Evolutionary conservation across 1,140 invertebrate species (phyloP).

Genomic region (Plectus sambesii): DNA sequence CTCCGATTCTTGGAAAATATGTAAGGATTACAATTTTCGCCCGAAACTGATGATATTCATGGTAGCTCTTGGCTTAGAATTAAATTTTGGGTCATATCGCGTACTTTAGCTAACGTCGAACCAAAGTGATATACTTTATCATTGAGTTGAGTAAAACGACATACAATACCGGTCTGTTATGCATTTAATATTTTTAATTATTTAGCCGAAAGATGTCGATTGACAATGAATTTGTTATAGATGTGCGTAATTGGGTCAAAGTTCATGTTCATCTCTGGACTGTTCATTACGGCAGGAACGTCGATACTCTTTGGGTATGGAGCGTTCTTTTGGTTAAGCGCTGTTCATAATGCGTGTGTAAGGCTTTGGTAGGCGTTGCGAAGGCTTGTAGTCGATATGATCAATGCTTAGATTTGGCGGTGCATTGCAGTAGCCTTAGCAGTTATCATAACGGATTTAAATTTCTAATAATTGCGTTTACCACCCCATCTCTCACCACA

Average conservation of each 20-base stretch:
- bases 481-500: too few species aligned
- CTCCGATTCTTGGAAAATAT: constrained; percentile 73
- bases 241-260: constrained; percentile 70
- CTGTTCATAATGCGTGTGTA: not conserved
- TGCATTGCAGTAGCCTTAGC: too few species aligned
- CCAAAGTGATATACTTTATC: constrained; percentile 27
- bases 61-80: constrained; percentile 1
- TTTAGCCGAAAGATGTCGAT: constrained; percentile 13
- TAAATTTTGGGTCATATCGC: constrained; percentile 7
- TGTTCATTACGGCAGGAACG: constrained; percentile 62
- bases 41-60: constrained; percentile 16
- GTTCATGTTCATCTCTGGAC: constrained; percentile 69
- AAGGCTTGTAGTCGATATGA: too few species aligned
- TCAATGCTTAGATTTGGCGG: too few species aligned
- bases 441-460: too few species aligned
- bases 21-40: constrained; percentile 48
- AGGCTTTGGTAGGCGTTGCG: too few species aligned
- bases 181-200: too few species aligned
- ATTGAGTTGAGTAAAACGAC: too few species aligned
- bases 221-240: constrained; percentile 46
- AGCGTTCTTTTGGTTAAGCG: constrained; percentile 65
- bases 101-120: not conserved
- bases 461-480: too few species aligned
- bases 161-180: constrained; percentile 4
- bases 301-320: constrained; percentile 49